Conservation (phyloP, 2,888 invertebrate species). For the Smittia aterrima region DNA sequence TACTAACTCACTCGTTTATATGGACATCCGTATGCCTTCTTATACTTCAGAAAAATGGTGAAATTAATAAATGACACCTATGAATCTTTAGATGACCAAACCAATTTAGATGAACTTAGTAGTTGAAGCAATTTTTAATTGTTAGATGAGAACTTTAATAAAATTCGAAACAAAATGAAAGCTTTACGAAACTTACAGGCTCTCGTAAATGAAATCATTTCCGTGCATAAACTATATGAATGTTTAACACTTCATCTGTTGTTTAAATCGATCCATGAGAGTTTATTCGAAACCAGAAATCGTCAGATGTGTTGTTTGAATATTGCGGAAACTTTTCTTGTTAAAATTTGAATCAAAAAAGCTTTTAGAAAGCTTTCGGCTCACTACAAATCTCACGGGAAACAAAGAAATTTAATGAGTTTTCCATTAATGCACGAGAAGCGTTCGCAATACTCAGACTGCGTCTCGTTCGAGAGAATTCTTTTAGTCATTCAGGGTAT, state of each 20-base stretch:
- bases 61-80: background rate
- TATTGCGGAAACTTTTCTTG: too few relatives aligned
- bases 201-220: background rate
- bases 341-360: too few relatives aligned
- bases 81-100: conserved; percentile 38
- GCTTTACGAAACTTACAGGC: background rate
- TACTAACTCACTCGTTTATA: conserved; percentile 11
- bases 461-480: background rate
- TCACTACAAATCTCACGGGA: too few relatives aligned
- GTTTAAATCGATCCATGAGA: background rate
- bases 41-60: conserved; percentile 13
- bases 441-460: too few relatives aligned
- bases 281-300: too few relatives aligned
- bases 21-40: conserved; percentile 32
- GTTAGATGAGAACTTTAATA: conserved; percentile 6
- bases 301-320: too few relatives aligned
- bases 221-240: background rate
- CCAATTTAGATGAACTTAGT: conserved; percentile 27
- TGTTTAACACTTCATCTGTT: background rate
- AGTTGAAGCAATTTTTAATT: conserved; percentile 18
- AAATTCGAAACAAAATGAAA: conserved; percentile 10
- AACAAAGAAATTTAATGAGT: too few relatives aligned
- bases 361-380: too few relatives aligned
- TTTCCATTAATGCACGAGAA: too few relatives aligned
- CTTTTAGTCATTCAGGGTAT: background rate